Percentiles rank a stretch among this genome's conserved stretches.
phyloP scores from a whole-genome alignment of 2,113 vertebrate genomes.

The Pardalotus punctatus region DNA sequence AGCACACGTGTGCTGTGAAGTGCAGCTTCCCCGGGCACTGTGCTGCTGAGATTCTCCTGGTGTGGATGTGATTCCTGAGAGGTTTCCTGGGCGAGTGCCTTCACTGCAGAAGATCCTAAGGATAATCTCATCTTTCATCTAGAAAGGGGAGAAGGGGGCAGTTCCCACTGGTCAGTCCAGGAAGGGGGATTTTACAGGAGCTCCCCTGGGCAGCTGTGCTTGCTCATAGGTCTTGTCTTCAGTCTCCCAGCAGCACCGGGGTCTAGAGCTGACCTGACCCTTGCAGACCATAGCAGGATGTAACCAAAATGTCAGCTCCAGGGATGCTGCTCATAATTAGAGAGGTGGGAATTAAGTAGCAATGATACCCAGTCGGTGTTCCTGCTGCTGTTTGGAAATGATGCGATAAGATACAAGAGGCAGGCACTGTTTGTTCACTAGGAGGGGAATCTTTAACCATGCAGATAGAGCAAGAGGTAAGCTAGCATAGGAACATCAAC shows the following conservation, averaged over 20 bases:
- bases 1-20: neutral
- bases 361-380: fast-evolving
- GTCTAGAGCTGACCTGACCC: neutral
- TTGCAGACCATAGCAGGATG: neutral
- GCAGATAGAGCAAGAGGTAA: neutral
- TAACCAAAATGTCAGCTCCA: neutral
- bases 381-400: neutral
- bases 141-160: neutral
- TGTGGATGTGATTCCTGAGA: neutral
- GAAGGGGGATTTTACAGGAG: neutral
- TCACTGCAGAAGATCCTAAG: neutral
- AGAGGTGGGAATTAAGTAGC: neutral
- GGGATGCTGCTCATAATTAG: neutral
- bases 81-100: neutral
- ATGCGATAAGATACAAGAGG: neutral
- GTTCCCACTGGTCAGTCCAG: neutral
- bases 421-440: neutral
- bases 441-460: neutral
- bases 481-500: neutral
- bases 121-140: neutral
- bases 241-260: neutral
- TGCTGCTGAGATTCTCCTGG: neutral
- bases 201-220: neutral
- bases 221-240: neutral
- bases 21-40: fast-evolving